A percentile compares a stretch with the other conserved stretches of the same genome.
Evolutionary conservation across 2,113 vertebrate genomes (phyloP).

Genomic region (Erpornis zantholeuca): DNA sequence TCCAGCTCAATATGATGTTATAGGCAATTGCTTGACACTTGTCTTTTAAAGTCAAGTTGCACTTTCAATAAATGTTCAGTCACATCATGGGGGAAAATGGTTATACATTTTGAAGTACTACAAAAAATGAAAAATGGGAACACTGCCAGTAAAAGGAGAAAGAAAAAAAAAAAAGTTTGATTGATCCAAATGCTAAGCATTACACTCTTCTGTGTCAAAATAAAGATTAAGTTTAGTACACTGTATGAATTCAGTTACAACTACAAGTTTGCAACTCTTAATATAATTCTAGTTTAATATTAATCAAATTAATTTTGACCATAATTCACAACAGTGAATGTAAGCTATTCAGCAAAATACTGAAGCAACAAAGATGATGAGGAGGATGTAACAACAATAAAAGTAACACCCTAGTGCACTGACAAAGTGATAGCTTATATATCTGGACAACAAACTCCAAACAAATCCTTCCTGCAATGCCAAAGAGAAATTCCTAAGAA

Average conservation of each 20-base stretch:
- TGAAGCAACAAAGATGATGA: not conserved
- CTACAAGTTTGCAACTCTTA: constrained; percentile 19
- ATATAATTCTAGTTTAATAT: constrained; percentile 24
- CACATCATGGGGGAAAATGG: not conserved
- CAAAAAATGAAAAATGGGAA: constrained; percentile 24
- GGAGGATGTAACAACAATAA: not conserved
- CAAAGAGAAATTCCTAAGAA: constrained; percentile 9
- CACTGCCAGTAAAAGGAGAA: not conserved
- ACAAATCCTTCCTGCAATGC: not conserved
- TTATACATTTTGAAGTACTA: constrained; percentile 25
- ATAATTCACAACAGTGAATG: not conserved
- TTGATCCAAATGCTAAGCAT: not conserved
- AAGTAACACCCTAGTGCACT: not conserved
- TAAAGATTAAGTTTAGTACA: not conserved
- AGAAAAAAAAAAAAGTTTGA: not conserved
- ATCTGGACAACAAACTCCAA: not conserved
- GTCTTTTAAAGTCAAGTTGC: not conserved
- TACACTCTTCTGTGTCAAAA: not conserved
- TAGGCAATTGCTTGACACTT: not conserved
- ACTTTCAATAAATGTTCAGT: not conserved
- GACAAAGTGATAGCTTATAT: not conserved
- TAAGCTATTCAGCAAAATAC: not conserved
- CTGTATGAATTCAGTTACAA: constrained; percentile 8
- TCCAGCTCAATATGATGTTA: not conserved
- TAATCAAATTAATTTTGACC: not conserved